phyloP scores from a whole-genome alignment of 2,797 vertebrate species.

The Enteromius fasciolatus region DNA sequence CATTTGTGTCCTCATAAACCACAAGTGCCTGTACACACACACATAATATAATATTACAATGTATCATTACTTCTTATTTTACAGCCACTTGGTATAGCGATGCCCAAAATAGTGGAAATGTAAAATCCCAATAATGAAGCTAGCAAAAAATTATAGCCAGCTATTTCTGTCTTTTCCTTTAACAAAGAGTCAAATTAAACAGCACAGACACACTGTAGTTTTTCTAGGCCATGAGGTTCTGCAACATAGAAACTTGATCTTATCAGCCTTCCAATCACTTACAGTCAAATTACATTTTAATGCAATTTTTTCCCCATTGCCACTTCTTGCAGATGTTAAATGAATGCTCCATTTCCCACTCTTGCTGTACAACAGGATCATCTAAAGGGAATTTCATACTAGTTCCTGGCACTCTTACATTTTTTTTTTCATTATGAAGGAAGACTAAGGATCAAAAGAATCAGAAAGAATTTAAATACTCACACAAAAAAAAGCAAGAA shows the following conservation, averaged over 20 bases:
- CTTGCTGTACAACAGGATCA: conserved; percentile 3
- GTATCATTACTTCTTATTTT: too few relatives aligned
- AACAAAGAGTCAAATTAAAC: conserved; percentile 51
- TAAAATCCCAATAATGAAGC: not conserved
- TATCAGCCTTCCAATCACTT: conserved; percentile 63
- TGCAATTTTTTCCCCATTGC: conserved; percentile 48
- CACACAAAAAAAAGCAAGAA: not conserved
- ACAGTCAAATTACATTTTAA: conserved; percentile 64
- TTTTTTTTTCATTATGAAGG: conserved; percentile 1
- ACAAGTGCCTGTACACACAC: too few relatives aligned
- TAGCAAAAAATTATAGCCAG: not conserved
- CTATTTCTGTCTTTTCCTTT: conserved; percentile 21
- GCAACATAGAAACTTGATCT: conserved; percentile 56
- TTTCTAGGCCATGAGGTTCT: conserved; percentile 55
- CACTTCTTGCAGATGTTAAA: conserved; percentile 59
- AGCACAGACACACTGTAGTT: conserved; percentile 43
- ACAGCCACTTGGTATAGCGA: not conserved
- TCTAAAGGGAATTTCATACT: conserved; percentile 42
- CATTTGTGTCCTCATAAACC: too few relatives aligned
- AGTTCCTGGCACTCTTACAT: conserved; percentile 14
- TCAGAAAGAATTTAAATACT: conserved; percentile 40
- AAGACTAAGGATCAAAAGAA: conserved; percentile 14
- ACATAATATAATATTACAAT: too few relatives aligned
- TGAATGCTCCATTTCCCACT: conserved; percentile 43
- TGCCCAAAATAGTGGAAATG: not conserved